Percentiles rank a stretch among this genome's conserved stretches.
Evolutionary conservation across 2,888 invertebrate species (phyloP).

Genomic region (Drosophila mettleri): DNA sequence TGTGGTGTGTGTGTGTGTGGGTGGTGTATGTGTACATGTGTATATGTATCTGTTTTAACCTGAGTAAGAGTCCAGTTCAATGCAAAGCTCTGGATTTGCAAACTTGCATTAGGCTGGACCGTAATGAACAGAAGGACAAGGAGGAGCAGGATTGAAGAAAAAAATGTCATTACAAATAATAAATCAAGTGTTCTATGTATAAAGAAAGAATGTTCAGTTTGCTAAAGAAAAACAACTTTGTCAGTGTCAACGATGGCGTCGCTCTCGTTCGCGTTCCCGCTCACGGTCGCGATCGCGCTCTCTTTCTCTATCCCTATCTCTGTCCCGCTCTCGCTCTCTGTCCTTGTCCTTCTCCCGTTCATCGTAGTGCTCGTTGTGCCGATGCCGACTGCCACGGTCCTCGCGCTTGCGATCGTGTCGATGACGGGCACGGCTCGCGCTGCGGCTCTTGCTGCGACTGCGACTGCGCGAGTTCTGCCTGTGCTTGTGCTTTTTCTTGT

Average conservation of each 20-base stretch:
- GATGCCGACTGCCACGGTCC: slow-evolving; percentile 56
- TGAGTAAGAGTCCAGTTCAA: slow-evolving; percentile 53
- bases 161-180: slow-evolving; percentile 8
- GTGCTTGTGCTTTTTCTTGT: slow-evolving; percentile 84
- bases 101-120: slow-evolving; percentile 9
- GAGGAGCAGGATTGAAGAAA: neutral
- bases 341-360: slow-evolving; percentile 51
- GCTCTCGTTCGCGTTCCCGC: slow-evolving; percentile 41
- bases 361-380: slow-evolving; percentile 58
- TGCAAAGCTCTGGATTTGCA: slow-evolving; percentile 16
- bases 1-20: slow-evolving; percentile 8
- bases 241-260: slow-evolving; percentile 69
- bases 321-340: slow-evolving; percentile 20
- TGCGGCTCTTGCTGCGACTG: slow-evolving; percentile 73
- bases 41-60: slow-evolving; percentile 54
- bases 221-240: slow-evolving; percentile 30
- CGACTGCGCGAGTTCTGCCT: slow-evolving; percentile 81
- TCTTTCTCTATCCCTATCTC: slow-evolving; percentile 27
- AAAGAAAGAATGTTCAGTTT: slow-evolving; percentile 32
- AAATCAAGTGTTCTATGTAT: slow-evolving; percentile 28
- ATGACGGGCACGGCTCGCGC: slow-evolving; percentile 68
- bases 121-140: neutral
- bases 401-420: slow-evolving; percentile 67
- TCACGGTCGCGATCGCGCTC: slow-evolving; percentile 37
- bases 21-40: slow-evolving; percentile 5